phyloP scores from a whole-genome alignment of 92 coral and sea anemone species.

The Palythoa heliodiscus region DNA sequence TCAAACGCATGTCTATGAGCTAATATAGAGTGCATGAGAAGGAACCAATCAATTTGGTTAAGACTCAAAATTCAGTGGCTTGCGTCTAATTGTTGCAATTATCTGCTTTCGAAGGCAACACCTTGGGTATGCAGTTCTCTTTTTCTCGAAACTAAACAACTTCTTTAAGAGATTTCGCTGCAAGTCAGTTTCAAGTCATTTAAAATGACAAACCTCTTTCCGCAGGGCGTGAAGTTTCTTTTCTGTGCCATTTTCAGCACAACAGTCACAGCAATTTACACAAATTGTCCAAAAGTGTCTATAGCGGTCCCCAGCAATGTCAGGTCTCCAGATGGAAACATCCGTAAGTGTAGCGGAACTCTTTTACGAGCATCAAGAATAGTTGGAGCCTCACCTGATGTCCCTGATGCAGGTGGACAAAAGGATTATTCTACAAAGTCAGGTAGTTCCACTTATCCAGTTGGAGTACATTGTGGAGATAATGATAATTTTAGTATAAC shows the following conservation, averaged over 20 bases:
- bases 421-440: constrained; percentile 3
- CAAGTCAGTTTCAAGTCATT: no score
- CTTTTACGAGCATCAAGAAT: constrained; percentile 9
- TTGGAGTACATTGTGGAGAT: no score
- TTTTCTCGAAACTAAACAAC: no score
- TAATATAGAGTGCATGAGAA: no score
- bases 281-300: constrained; percentile 3
- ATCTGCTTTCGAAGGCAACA: no score
- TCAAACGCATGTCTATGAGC: no score
- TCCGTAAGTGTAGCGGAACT: background rate
- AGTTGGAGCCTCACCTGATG: background rate
- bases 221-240: background rate
- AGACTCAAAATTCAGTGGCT: no score
- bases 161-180: no score
- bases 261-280: background rate
- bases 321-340: background rate
- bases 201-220: background rate
- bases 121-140: no score
- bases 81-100: no score
- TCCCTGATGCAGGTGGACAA: background rate
- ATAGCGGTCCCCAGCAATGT: background rate
- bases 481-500: no score
- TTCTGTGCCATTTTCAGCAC: background rate
- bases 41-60: no score
- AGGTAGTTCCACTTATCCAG: background rate